These are phyloP conservation scores for Lasioglossum figueresi DNA, from an alignment of 2,888 invertebrate species.

Conservation along the genomic window DNA sequence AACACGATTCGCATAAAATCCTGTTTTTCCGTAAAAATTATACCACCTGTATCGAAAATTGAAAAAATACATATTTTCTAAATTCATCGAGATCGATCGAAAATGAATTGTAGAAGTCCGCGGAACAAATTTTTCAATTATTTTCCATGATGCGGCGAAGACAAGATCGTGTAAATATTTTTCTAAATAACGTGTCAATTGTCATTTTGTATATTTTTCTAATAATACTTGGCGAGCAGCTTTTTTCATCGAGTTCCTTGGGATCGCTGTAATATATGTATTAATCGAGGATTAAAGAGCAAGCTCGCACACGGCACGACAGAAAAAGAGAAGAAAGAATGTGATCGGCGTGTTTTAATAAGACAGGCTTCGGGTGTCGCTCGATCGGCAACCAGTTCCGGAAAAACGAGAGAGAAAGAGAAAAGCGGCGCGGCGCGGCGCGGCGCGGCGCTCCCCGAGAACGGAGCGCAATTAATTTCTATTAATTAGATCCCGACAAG, in stretches of 20 bases:
- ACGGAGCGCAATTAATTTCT: conserved; percentile 64
- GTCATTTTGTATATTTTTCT: neutral
- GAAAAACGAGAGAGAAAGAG: conserved; percentile 6
- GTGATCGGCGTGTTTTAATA: conserved; percentile 48
- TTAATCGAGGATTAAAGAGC: neutral
- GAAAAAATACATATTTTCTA: too few relatives aligned
- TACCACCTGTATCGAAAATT: too few relatives aligned
- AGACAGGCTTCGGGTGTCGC: conserved; percentile 38
- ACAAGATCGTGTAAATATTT: too few relatives aligned
- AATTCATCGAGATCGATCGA: too few relatives aligned
- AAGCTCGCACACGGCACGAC: neutral
- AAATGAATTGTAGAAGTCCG: too few relatives aligned
- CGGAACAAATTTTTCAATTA: too few relatives aligned
- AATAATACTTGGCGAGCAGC: neutral
- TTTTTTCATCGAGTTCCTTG: neutral
- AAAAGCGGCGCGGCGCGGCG: neutral
- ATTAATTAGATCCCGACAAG: conserved; percentile 65
- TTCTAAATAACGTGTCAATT: too few relatives aligned
- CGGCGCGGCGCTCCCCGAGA: neutral
- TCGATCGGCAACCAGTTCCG: conserved; percentile 9
- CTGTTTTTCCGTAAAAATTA: neutral
- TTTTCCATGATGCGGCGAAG: too few relatives aligned
- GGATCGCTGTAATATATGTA: too few relatives aligned
- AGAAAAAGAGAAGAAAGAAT: conserved; percentile 1
- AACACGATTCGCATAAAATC: neutral